These are phyloP conservation scores for Falcunculus frontatus DNA, from an alignment of 2,113 vertebrate genomes.

Conservation along the genomic window DNA sequence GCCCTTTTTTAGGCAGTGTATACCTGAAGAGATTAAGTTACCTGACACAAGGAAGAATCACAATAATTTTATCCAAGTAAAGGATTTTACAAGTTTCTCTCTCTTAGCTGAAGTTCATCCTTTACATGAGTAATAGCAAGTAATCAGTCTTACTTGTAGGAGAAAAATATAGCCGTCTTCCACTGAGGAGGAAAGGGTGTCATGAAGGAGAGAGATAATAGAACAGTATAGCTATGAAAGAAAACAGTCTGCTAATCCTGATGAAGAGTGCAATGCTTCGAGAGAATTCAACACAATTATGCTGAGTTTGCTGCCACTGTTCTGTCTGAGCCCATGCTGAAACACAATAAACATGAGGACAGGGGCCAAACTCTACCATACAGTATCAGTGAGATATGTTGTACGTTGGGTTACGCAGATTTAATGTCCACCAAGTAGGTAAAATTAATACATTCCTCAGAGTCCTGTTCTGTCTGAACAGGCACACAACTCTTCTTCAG, in stretches of 20 bases:
- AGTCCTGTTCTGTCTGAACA: neutral
- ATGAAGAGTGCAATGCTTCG: neutral
- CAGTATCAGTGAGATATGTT: neutral
- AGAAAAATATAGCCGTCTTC: neutral
- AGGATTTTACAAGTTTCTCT: neutral
- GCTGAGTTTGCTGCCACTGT: neutral
- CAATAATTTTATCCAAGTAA: neutral
- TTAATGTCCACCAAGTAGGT: neutral
- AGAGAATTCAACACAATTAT: neutral
- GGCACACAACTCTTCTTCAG: neutral
- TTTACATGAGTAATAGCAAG: neutral
- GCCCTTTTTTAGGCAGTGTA: neutral
- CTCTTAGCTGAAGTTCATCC: neutral
- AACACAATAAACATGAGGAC: neutral
- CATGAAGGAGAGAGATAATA: neutral
- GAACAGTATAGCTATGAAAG: neutral
- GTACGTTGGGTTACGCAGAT: neutral
- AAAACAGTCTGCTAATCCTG: neutral
- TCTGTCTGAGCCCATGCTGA: neutral
- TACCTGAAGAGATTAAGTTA: neutral
- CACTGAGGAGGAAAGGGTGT: neutral
- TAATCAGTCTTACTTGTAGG: neutral
- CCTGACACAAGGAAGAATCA: neutral
- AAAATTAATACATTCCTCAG: neutral
- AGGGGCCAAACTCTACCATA: neutral